Base-by-base conservation (phyloP, 37 sponge, comb jelly and placozoan species). In the Ianthella basta region DNA sequence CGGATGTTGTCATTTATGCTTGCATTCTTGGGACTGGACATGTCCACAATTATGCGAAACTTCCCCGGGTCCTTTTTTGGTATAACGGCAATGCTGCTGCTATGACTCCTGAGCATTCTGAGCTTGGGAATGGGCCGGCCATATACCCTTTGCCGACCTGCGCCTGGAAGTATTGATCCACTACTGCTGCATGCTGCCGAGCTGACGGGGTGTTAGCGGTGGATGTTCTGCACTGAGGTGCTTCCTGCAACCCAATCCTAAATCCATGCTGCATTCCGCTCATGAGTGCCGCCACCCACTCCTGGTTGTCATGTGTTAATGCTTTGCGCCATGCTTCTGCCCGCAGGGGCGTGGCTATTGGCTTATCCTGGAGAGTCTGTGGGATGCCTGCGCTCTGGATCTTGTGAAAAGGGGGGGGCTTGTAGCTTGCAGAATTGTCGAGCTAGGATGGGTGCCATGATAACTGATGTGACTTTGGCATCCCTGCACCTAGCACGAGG, bases 221-320 rank as follows among this genome's bases (percentile, higher is more conserved):
- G 3, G 63, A 25, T 4, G 4, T 23, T 23, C 63, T 27, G 4
- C 25, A 4, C n/a, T 23, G 27, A 25, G 27, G 25, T 27, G 63
- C 63, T 61, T 61, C 63, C n/a, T 61, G 63, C 25, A 61, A 25
- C 27, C 63, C 63, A 61, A 61, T 61, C 25, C 63, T 23, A 61
- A 61, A 10, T 4, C 63, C 63, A 10, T 61, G 63, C 63, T 61
- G 25, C 13, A 61, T 27, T 10, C 63, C 63, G n/a, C 25, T 27
- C 4, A 61, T 2, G 3, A 61, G 27, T 4, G 25, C 27, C 4
- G 4, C 4, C 25, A 61, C 63, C 25, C 4, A 61, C 63, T 61
- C 27, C 63, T 10, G 63, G 27, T 61, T 12, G 4, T 23, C 4
- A 10, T 61, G 63, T 23, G n/a, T 4, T 23, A 61, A 25, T 13